Conservation (phyloP, 2,797 vertebrate species). For the Leucoraja ocellata region DNA sequence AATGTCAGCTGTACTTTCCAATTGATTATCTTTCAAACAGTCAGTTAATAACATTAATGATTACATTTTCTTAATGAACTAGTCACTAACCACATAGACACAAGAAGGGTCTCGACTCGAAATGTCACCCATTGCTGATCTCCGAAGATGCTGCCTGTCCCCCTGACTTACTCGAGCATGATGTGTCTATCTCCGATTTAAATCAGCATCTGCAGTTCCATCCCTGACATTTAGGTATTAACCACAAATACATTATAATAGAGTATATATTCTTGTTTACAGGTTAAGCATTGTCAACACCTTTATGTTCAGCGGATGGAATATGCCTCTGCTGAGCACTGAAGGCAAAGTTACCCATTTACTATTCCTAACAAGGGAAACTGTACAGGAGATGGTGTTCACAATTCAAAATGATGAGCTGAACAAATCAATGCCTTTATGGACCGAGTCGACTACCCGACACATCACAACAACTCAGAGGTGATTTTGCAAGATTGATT, state of each 20-base stretch:
- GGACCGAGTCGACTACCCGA: too few relatives aligned
- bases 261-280: not conserved
- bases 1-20: not conserved
- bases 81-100: not conserved
- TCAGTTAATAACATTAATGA: not conserved
- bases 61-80: not conserved
- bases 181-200: too few relatives aligned
- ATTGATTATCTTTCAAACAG: not conserved
- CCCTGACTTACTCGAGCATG: too few relatives aligned
- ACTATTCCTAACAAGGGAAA: not conserved
- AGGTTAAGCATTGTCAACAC: not conserved
- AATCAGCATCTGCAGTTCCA: too few relatives aligned
- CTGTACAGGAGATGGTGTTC: not conserved
- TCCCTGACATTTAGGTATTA: not conserved
- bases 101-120: too few relatives aligned
- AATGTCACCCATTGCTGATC: too few relatives aligned
- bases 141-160: too few relatives aligned
- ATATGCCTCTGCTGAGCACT: not conserved
- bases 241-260: not conserved
- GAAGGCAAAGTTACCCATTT: not conserved
- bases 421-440: not conserved
- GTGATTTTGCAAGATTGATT: too few relatives aligned
- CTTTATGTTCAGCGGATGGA: not conserved
- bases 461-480: not conserved
- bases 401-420: not conserved